Percentiles rank a stretch among this genome's conserved stretches.
phyloP scores from a whole-genome alignment of 1,140 invertebrate genomes.

The Pogonomyrmex californicus region DNA sequence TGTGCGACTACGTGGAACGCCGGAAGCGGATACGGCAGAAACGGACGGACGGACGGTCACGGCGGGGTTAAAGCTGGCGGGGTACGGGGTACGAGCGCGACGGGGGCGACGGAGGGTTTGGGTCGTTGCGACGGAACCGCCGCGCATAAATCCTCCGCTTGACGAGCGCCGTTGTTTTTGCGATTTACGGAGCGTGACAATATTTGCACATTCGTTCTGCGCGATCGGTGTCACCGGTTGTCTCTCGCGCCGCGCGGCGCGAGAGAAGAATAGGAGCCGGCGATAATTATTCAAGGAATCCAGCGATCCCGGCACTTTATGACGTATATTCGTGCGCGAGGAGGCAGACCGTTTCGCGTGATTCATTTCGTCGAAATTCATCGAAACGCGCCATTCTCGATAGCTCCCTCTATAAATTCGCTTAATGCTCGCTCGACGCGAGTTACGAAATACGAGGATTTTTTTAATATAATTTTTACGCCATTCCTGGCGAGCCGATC shows the following conservation, averaged over 20 bases:
- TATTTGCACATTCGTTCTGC: slow-evolving; percentile 69
- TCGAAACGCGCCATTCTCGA: not conserved
- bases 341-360: not conserved
- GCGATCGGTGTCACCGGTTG: slow-evolving; percentile 68
- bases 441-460: not conserved
- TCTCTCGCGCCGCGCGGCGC: slow-evolving; percentile 5
- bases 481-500: not conserved
- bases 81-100: not conserved
- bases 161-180: slow-evolving; percentile 75
- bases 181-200: slow-evolving; percentile 74
- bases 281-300: slow-evolving; percentile 62
- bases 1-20: slow-evolving; percentile 69
- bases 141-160: slow-evolving; percentile 69
- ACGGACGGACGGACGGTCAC: slow-evolving; percentile 39
- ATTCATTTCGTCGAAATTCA: slow-evolving; percentile 1
- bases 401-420: not conserved
- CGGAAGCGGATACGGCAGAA: slow-evolving; percentile 70
- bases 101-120: slow-evolving; percentile 5
- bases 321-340: not conserved
- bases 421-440: not conserved
- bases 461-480: not conserved
- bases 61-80: slow-evolving; percentile 9
- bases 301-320: not conserved
- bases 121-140: slow-evolving; percentile 68
- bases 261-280: slow-evolving; percentile 5